phyloP scores from a whole-genome alignment of 2,113 vertebrate genomes.

The Pristiophorus japonicus region DNA sequence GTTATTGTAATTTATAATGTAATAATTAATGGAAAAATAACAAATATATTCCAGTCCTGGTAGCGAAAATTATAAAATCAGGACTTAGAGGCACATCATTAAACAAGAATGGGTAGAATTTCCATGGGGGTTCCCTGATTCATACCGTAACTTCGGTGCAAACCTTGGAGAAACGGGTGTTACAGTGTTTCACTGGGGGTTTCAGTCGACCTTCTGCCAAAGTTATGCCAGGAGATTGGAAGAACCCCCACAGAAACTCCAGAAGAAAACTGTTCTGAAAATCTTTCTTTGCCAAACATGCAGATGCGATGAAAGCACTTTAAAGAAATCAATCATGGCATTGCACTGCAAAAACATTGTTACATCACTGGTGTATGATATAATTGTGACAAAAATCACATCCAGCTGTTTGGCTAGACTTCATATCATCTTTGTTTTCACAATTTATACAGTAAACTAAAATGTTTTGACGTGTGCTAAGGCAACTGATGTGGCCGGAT shows the following conservation, averaged over 20 bases:
- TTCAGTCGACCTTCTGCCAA: neutral
- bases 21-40: neutral
- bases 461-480: neutral
- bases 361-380: neutral
- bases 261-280: neutral
- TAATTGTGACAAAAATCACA: neutral
- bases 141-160: neutral
- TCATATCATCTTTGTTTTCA: neutral
- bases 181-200: neutral
- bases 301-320: neutral
- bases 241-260: neutral
- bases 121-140: neutral
- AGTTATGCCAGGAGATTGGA: neutral
- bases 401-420: conserved; percentile 8
- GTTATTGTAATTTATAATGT: neutral
- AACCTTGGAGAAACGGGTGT: neutral
- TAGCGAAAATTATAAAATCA: neutral
- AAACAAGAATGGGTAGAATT: neutral
- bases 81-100: neutral
- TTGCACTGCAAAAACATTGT: neutral
- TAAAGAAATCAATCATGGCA: neutral
- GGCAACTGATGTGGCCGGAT: neutral
- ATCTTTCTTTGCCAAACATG: neutral
- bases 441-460: neutral
- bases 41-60: neutral